A percentile compares a stretch with the other conserved stretches of the same genome.
phyloP scores from a whole-genome alignment of 2,797 vertebrate genomes.

The Smutsia gigantea region DNA sequence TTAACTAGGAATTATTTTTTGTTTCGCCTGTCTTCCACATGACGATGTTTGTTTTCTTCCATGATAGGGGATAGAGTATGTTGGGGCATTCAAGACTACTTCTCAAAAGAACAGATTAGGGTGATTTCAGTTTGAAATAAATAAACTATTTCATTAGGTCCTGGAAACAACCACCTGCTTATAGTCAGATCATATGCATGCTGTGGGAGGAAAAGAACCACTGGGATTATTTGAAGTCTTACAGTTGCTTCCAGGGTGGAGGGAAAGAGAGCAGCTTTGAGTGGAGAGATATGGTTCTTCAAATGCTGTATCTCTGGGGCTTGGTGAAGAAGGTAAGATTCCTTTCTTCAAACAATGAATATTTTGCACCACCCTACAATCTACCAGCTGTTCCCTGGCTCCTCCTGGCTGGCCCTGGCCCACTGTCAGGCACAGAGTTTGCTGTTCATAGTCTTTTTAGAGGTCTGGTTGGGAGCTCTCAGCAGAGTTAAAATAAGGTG shows the following conservation, averaged over 20 bases:
- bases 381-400: slow-evolving; percentile 64
- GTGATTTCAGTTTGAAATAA: slow-evolving; percentile 70
- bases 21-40: slow-evolving; percentile 30
- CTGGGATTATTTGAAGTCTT: slow-evolving; percentile 48
- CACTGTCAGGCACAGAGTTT: slow-evolving; percentile 7
- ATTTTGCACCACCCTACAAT: slow-evolving; percentile 55
- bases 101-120: slow-evolving; percentile 38
- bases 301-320: neutral
- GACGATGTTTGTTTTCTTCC: slow-evolving; percentile 56
- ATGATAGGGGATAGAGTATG: neutral
- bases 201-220: neutral
- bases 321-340: neutral
- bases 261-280: slow-evolving; percentile 20
- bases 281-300: slow-evolving; percentile 38
- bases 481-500: slow-evolving; percentile 60
- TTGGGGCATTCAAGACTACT: slow-evolving; percentile 36
- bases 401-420: neutral
- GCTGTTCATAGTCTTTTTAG: slow-evolving; percentile 18
- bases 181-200: neutral
- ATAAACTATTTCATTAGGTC: slow-evolving; percentile 49
- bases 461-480: slow-evolving; percentile 26
- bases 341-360: slow-evolving; percentile 64
- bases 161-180: slow-evolving; percentile 58
- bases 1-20: neutral
- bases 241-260: neutral